Percentiles rank a stretch among this genome's conserved stretches.
phyloP scores from a whole-genome alignment of 1,140 invertebrate species.

The Microplitis demolitor region DNA sequence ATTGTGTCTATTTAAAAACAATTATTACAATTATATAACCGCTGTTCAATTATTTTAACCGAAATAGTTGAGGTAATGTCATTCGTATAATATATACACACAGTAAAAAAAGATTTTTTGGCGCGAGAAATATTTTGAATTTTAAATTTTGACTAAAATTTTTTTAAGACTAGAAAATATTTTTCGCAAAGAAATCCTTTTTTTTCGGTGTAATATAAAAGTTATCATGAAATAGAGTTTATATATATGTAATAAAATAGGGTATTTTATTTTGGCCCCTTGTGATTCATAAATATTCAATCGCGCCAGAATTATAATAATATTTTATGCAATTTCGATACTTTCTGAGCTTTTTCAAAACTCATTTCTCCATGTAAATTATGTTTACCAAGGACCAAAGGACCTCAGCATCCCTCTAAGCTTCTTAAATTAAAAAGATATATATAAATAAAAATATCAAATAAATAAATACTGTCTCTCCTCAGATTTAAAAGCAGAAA shows the following conservation, averaged over 20 bases:
- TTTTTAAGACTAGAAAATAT: too few relatives aligned
- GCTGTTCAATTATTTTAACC: too few relatives aligned
- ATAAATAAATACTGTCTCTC: background rate
- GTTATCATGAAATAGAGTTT: too few relatives aligned
- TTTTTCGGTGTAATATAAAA: too few relatives aligned
- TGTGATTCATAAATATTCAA: conserved; percentile 36
- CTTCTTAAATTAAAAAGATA: conserved; percentile 5
- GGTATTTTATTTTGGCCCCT: background rate
- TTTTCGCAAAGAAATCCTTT: too few relatives aligned
- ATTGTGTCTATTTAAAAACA: background rate
- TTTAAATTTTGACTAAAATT: too few relatives aligned
- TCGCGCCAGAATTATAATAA: conserved; percentile 23
- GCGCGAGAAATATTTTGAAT: too few relatives aligned
- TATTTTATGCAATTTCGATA: conserved; percentile 11
- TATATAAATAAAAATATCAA: background rate
- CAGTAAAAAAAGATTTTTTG: too few relatives aligned
- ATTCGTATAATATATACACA: too few relatives aligned
- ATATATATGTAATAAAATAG: too few relatives aligned
- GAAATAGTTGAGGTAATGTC: too few relatives aligned
- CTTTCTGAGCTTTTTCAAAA: conserved; percentile 47
- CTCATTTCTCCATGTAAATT: conserved; percentile 58
- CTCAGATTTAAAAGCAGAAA: background rate
- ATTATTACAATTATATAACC: background rate
- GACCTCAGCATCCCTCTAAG: conserved; percentile 15
- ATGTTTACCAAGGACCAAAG: conserved; percentile 33